Percentiles rank a stretch among this genome's conserved stretches.
Evolutionary conservation across 2,888 invertebrate species (phyloP).

Genomic region (Agrotis clavis): DNA sequence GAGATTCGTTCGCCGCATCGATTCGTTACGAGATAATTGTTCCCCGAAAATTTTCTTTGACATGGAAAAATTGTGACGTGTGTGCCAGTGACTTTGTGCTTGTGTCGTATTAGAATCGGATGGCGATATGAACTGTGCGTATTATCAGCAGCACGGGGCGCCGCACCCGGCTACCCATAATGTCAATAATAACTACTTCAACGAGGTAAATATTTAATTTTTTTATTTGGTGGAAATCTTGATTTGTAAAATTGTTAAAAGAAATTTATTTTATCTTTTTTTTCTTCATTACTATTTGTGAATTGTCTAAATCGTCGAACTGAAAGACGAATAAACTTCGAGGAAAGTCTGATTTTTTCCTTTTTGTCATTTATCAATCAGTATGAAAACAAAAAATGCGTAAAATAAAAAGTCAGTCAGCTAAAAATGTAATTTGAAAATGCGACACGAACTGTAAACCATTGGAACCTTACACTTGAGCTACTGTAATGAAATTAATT

Average conservation of each 20-base stretch:
- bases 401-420: background rate
- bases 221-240: slow-evolving; percentile 8
- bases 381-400: too few species aligned
- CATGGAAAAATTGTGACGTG: slow-evolving; percentile 81
- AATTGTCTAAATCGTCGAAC: fast-evolving
- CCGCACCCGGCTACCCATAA: slow-evolving; percentile 85
- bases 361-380: too few species aligned
- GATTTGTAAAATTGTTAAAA: background rate
- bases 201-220: slow-evolving; percentile 82
- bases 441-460: background rate
- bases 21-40: slow-evolving; percentile 90
- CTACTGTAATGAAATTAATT: background rate
- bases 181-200: slow-evolving; percentile 86
- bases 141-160: slow-evolving; percentile 88
- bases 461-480: background rate
- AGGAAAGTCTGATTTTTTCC: too few species aligned
- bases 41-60: slow-evolving; percentile 82
- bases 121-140: slow-evolving; percentile 89
- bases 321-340: background rate
- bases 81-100: slow-evolving; percentile 67
- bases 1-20: slow-evolving; percentile 90
- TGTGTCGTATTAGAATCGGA: slow-evolving; percentile 75
- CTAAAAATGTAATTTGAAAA: slow-evolving; percentile 23
- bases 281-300: background rate
- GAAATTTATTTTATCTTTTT: fast-evolving